Conservation (phyloP, 2,797 vertebrate species). For the Coregonus suidteri region DNA sequence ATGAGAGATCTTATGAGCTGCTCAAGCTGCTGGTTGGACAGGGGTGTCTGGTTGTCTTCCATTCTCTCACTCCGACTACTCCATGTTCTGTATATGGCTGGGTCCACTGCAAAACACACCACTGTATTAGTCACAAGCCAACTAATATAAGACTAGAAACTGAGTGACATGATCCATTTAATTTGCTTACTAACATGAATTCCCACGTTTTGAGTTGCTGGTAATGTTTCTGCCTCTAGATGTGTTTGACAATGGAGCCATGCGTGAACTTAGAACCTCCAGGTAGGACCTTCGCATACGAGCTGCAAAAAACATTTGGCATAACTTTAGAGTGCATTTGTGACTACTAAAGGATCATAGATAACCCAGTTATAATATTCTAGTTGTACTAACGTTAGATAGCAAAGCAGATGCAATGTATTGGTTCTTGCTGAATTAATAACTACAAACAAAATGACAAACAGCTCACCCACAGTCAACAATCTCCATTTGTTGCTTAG, state of each 20-base stretch:
- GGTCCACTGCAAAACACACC: constrained; percentile 54
- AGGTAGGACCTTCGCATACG: constrained; percentile 74
- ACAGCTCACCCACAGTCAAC: no score
- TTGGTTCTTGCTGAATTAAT: no score
- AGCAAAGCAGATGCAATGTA: no score
- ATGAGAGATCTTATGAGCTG: constrained; percentile 72
- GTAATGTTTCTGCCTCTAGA: constrained; percentile 35
- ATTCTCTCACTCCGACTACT: constrained; percentile 50
- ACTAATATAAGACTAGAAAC: neutral
- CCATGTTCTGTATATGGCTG: constrained; percentile 44
- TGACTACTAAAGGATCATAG: neutral
- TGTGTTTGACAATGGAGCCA: constrained; percentile 40
- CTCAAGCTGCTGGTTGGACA: constrained; percentile 72
- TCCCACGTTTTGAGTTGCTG: constrained; percentile 20
- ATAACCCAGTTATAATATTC: neutral
- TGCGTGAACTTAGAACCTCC: constrained; percentile 65
- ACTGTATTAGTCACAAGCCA: neutral
- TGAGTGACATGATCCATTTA: neutral
- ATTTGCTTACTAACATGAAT: constrained; percentile 50
- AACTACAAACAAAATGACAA: no score
- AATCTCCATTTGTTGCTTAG: no score
- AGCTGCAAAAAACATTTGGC: constrained; percentile 39
- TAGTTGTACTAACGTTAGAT: no score
- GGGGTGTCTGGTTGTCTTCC: constrained; percentile 46
- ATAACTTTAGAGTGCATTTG: no score